Percentiles rank a stretch among this genome's conserved stretches.
Evolutionary conservation across 2,888 invertebrate species (phyloP).

Genomic region (Alviniconcha strummeri): DNA sequence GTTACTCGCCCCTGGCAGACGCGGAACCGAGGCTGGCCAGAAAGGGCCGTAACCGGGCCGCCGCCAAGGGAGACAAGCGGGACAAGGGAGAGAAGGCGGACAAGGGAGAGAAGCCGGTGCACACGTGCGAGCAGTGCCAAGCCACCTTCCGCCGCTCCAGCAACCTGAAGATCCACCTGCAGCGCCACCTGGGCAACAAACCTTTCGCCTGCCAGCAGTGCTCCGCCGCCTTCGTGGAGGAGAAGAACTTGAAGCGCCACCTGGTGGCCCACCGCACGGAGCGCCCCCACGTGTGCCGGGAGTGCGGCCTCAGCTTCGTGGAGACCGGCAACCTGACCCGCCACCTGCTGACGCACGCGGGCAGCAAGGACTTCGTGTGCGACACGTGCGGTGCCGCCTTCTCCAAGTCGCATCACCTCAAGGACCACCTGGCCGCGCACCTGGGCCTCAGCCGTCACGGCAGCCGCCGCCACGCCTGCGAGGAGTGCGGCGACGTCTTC

Average conservation of each 20-base stretch:
- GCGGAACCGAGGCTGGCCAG: no score
- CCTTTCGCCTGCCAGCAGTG: not conserved
- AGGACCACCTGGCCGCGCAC: not conserved
- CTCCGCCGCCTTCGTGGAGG: constrained; percentile 7
- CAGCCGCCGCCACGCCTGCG: not conserved
- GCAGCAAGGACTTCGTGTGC: constrained; percentile 10
- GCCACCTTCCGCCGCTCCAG: constrained; percentile 5
- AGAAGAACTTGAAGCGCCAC: constrained; percentile 21
- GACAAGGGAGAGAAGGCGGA: not conserved
- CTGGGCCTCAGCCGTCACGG: not conserved
- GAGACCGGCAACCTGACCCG: constrained; percentile 14
- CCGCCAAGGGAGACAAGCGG: not conserved
- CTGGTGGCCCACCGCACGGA: constrained; percentile 13
- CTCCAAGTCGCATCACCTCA: constrained; percentile 11
- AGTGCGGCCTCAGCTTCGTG: constrained; percentile 13
- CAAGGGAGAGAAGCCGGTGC: constrained; percentile 1
- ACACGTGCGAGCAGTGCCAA: constrained; percentile 1
- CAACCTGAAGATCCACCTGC: constrained; percentile 10
- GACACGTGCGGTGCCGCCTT: constrained; percentile 1
- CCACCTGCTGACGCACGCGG: not conserved
- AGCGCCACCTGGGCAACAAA: constrained; percentile 6
- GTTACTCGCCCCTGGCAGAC: no score
- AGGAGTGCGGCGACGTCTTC: constrained; percentile 4
- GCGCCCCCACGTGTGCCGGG: constrained; percentile 3
- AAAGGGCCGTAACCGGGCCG: no score